phyloP scores from a whole-genome alignment of 2,888 invertebrate genomes.

The Therioaphis trifolii region DNA sequence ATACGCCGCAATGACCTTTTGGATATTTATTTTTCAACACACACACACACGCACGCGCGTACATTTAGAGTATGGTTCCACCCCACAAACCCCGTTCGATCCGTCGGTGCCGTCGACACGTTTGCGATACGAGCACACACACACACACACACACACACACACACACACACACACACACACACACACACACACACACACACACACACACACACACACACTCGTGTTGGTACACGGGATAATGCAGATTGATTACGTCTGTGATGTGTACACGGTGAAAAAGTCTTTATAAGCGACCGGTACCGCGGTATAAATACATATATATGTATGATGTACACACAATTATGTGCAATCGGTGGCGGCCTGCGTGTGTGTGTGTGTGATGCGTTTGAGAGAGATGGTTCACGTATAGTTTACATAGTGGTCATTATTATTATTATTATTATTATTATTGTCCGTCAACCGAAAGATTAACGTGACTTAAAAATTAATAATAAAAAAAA shows the following conservation, averaged over 20 bases:
- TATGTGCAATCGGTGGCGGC: conserved; percentile 28
- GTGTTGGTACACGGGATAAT: no score
- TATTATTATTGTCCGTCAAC: conserved; percentile 25
- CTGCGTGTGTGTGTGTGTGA: no score
- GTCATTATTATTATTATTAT: conserved; percentile 29
- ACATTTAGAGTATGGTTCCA: not conserved
- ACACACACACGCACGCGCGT: no score
- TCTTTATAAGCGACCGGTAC: conserved; percentile 35
- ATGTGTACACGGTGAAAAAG: conserved; percentile 4
- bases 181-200: no score
- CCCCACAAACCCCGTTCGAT: conserved; percentile 3
- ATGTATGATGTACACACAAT: conserved; percentile 38
- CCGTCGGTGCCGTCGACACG: conserved; percentile 17
- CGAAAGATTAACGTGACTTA: conserved; percentile 55
- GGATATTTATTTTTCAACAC: conserved; percentile 4
- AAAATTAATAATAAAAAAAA: conserved; percentile 42
- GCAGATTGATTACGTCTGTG: conserved; percentile 54
- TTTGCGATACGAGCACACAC: conserved; percentile 55
- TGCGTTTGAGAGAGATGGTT: conserved; percentile 1
- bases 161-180: no score
- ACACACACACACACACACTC: no score
- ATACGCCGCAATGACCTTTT: conserved; percentile 49
- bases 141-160: no score
- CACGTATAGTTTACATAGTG: not conserved
- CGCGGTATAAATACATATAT: no score